A percentile compares a stretch with the other conserved stretches of the same genome.
Evolutionary conservation across 2,113 vertebrate genomes (phyloP).

Genomic region (Paradoxurus hermaphroditus): DNA sequence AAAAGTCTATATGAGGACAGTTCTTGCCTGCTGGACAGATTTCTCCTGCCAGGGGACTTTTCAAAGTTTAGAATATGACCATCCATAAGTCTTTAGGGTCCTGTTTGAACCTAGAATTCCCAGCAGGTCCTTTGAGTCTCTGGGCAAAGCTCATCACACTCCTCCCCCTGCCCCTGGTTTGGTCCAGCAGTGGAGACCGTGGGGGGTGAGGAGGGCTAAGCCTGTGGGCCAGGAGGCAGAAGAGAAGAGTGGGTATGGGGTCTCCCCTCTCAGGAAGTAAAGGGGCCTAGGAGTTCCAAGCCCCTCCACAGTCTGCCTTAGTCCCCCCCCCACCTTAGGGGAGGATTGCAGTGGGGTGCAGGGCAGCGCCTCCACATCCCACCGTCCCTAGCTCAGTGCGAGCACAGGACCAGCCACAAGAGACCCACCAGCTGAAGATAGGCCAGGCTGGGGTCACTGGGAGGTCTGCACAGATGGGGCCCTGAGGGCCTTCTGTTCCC

Average conservation of each 20-base stretch:
- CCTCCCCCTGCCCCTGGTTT: not conserved
- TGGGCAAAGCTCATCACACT: fast-evolving
- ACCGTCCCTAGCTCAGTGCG: fast-evolving
- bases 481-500: not conserved
- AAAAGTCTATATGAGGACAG: not conserved
- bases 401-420: not conserved
- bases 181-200: too few relatives aligned
- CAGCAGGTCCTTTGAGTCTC: not conserved
- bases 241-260: not conserved
- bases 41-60: too few relatives aligned
- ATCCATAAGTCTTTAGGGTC: not conserved
- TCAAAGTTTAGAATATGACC: too few relatives aligned
- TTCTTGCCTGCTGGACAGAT: not conserved
- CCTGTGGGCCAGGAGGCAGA: not conserved
- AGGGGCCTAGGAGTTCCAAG: not conserved
- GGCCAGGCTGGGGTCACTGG: not conserved
- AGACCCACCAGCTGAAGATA: fast-evolving
- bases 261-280: not conserved
- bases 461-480: not conserved
- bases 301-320: not conserved
- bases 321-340: not conserved
- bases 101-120: not conserved
- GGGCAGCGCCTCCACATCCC: not conserved
- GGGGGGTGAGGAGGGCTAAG: not conserved
- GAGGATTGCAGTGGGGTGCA: not conserved